Evolutionary conservation across 1,140 invertebrate genomes (phyloP), one percentile per base, ranked within the genome.

Genomic region (Cotesia chilonis): DNA sequence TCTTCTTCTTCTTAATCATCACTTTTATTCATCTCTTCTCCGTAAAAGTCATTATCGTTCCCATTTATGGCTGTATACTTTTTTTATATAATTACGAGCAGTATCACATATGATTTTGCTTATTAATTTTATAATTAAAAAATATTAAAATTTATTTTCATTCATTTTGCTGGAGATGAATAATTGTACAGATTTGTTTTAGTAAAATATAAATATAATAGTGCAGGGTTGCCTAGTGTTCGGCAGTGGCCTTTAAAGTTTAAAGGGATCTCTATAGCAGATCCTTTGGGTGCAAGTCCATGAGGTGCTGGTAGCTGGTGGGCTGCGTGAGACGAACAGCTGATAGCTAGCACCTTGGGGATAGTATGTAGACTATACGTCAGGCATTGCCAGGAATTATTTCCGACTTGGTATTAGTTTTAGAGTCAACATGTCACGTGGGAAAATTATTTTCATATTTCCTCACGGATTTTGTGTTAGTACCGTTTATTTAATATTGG

Each of bases 291-390:
- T 10, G 14, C 3, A 37, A 64, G 51, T 41, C 4, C 17, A 17
- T 55, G 12, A 47, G 41, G 41, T 47, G 10, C 41, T 47, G 69
- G 60, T 71, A 20, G 52, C 57, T 20, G 41, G 55, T 41, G 52
- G 54, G n/a, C 51, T 71, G 28, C 51, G 20, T 37, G 70, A 60
- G 60, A 54, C 41, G 68, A 76, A 78, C 79, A 80, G 79, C 80
- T 82, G 80, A 80, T 74, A 66, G n/a, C 12, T 55, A 17, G 57
- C 38, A 60, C 61, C 64, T 59, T 63, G 65, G 65, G 74, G 57
- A 64, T 73, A 80, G 75, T 17, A 55, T 17, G 4, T 17, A 55
- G 54, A 17, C 17, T 5, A 17, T 5, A 17, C n/a, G 17, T 17
- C 54, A n/a, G 17, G 54, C 4, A 17, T n/a, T n/a, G 14, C 12